Evolutionary conservation across 2,797 vertebrate genomes (phyloP).

Genomic region (Adrianichthys oophorus): DNA sequence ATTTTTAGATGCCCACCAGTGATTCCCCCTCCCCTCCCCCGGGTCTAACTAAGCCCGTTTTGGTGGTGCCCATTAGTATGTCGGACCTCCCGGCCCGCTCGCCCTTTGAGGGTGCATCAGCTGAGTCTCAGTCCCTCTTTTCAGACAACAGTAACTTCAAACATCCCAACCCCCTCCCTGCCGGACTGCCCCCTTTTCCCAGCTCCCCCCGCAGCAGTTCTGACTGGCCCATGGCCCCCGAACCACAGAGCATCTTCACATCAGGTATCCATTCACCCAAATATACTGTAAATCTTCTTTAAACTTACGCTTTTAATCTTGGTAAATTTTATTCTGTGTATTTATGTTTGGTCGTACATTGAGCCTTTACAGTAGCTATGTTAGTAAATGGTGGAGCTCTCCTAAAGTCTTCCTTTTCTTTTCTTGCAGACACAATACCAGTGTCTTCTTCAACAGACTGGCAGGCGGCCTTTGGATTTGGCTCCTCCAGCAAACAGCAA

Average conservation of each 20-base stretch:
- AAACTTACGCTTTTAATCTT: neutral
- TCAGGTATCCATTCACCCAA: constrained; percentile 81
- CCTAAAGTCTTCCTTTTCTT: constrained; percentile 11
- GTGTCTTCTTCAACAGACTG: constrained; percentile 99
- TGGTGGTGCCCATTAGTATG: constrained; percentile 92
- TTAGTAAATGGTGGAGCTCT: neutral
- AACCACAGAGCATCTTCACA: constrained; percentile 98
- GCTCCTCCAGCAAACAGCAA: constrained; percentile 93
- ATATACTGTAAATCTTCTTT: neutral
- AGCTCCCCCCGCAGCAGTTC: constrained; percentile 85
- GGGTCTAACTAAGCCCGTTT: constrained; percentile 89
- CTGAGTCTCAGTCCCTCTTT: constrained; percentile 97
- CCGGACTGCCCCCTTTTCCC: constrained; percentile 89
- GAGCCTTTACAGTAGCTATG: neutral
- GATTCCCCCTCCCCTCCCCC: constrained; percentile 96
- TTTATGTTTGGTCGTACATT: neutral
- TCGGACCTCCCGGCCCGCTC: constrained; percentile 91
- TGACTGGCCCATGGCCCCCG: constrained; percentile 96
- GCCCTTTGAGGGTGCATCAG: constrained; percentile 93
- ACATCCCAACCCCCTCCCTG: constrained; percentile 96
- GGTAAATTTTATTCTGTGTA: neutral
- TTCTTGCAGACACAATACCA: constrained; percentile 91
- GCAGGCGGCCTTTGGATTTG: constrained; percentile 98
- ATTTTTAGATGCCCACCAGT: constrained; percentile 85
- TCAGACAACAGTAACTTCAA: constrained; percentile 97